Evolutionary conservation across 2,888 invertebrate species (phyloP), one percentile per base, ranked within the genome.

Genomic region (Lordiphosa fenestrarum): DNA sequence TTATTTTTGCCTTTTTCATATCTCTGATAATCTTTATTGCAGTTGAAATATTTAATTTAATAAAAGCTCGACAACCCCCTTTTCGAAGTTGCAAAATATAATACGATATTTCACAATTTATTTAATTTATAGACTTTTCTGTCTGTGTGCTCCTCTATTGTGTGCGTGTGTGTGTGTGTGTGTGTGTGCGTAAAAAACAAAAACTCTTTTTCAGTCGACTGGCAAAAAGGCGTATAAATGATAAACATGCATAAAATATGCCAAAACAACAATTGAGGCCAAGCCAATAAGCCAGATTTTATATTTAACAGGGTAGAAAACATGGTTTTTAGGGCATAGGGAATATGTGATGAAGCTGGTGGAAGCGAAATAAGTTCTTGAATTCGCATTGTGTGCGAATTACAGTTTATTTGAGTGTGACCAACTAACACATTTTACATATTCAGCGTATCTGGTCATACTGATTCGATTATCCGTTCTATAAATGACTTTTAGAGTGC

Each of bases 11-110:
- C 66, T 61, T 66, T 73, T 74, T 80, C 70, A 66, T 59, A 44
- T 44, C 44, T 44, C 77, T 85, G 84, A 85, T 85, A 84, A 85
- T 84, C 80, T 80, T 84, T 82, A 84, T 80, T 75, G 66, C 85
- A 75, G 59, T 68, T 57, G 64, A 81, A 77, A 81, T 84, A 73
- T 84, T 80, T 80, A 80, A 80, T 80, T 80, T 80, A 84, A 83
- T 80, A 80, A 80, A 80, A 78, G 77, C 71, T 44, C 66, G 59
- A 50, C 41, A 60, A 48, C 15, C 42, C 42, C 39, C 39, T 41
- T 57, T 51, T 67, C 61, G 47, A 47, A 65, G 57, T 69, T 41
- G 30, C 30, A 30, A 30, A 30, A 30, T 10, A 47, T 38, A 33
- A 44, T 44, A 44, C 42, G 7, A 66, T 83, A 80, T 81, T 77